Base-by-base conservation (phyloP, 2,888 invertebrate species). In the Tryphoninae sp. region DNA sequence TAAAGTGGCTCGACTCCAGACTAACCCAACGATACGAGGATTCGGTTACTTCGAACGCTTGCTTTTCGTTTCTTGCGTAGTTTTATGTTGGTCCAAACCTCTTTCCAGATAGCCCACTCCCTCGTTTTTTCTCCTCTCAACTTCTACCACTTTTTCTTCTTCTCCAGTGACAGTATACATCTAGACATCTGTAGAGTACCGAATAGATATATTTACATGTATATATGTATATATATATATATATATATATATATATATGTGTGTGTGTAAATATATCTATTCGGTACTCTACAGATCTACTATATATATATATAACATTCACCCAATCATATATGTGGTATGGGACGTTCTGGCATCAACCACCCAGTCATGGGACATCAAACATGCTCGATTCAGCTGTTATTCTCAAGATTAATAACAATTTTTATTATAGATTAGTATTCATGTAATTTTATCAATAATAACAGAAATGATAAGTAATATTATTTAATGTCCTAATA, bases 1-100 rank as follows among this genome's bases (percentile, higher is more conserved):
- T 42, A 69, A 75, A 80, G 74, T 80, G 74, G 79, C 79, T 69
- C 64, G 69, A 64, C 69, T 74, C 62, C 40, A 69, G 68, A 33
- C 62, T 74, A 59, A 73, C 45, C 62, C 79, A 64, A 58, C 45
- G 62, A 58, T 69, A 49, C 40, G 13, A 49, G 69, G 67, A 74
- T 79, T 74, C 62, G 74, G 68, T 74, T 69, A 64, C 73, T 62
- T 40, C 53, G 45, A 45, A 33, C 45, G 45, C 45, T 45, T 45
- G 45, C 68, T 19, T 62, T 55, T 55, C 19, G 11, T 33, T 40
- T 13, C 9, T 58, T 42, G 19, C 26, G 42, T 68, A n/a, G 19
- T 55, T 19, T 68, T 45, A 42, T 69, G 69, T 80, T 64, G 58
- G 69, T 80, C 58, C 49, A 64, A 69, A 74, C 58, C 55, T 58